Evolutionary conservation across 2,113 vertebrate genomes (phyloP).

Genomic region (Aramus guarauna): DNA sequence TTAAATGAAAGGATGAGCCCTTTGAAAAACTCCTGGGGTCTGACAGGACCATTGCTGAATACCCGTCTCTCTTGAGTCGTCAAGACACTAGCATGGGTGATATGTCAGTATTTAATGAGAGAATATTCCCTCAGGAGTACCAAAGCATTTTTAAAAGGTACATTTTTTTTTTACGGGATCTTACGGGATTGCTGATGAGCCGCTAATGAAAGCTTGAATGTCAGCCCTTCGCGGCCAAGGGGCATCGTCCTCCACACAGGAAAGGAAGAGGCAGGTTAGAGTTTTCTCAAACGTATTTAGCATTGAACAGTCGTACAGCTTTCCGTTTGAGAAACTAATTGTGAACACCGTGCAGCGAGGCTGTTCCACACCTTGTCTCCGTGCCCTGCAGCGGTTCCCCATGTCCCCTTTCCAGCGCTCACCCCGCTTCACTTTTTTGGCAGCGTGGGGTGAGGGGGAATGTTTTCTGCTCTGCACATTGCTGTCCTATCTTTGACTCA

Average conservation of each 20-base stretch:
- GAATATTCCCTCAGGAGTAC: neutral
- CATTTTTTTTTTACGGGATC: neutral
- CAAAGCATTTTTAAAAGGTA: neutral
- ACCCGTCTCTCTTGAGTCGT: neutral
- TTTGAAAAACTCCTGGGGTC: neutral
- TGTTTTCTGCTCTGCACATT: neutral
- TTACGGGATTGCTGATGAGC: neutral
- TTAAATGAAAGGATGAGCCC: neutral
- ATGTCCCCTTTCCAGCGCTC: neutral
- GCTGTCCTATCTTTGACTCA: neutral
- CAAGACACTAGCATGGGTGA: neutral
- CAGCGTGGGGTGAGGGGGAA: too few relatives aligned
- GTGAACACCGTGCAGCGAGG: neutral
- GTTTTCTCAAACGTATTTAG: neutral
- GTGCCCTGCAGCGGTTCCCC: accelerated
- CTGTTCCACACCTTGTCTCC: neutral
- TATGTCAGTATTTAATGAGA: neutral
- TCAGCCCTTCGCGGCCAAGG: neutral
- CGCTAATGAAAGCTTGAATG: neutral
- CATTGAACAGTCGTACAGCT: neutral
- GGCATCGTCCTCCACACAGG: neutral
- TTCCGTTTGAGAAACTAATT: neutral
- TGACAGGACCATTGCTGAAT: neutral
- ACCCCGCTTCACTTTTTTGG: accelerated
- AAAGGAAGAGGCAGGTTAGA: neutral